Base-by-base conservation (phyloP, 2,888 invertebrate species). In the Trachelus tabidus region DNA sequence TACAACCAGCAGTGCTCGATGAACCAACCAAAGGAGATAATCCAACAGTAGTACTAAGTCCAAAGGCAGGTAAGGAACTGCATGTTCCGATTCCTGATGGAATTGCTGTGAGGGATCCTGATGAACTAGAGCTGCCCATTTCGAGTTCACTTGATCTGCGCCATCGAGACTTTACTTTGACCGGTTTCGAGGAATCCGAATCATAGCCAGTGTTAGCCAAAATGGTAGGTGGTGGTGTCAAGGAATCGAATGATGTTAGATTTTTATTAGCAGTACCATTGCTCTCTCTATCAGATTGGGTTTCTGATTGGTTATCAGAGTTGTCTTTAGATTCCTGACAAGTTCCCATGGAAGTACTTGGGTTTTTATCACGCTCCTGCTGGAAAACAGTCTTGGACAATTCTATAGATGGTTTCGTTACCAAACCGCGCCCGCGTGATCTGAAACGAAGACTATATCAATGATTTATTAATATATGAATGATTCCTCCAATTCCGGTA, bases 91-190 rank as follows among this genome's bases (percentile, higher is more conserved):
- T 33, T 31, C 71, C 71, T 56, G 56, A 23, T 23, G 56, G 56
- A 56, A 23, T 23, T 56, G 56, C 56, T 56, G 56, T 56, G 23
- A 56, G 23, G 15, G 71, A 71, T 71, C 71, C 71, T 15, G 71
- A 71, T 4, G 82, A 82, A 77, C 82, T 82, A 11, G 88, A 85
- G 74, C 89, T 87, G 56, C 91, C 91, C 94, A 95, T 95, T 90
- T 96, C 96, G 78, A 96, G 91, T 87, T 96, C 96, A 90, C 95
- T 95, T 1, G 95, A 96, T 81, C 96, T 92, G 79, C 96, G 92
- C 96, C 96, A 96, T 15, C 96, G 93, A 15, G 96, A 96, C 88
- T 96, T 96, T 0, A 96, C 96, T 92, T 96, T 96, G 0, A 96
- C 95, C 1, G 96, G 96, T 92, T 95, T 95, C 77, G 90, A 89